Percentiles rank a stretch among this genome's conserved stretches.
phyloP scores from a whole-genome alignment of 2,113 vertebrate species.

The Panthera tigris region DNA sequence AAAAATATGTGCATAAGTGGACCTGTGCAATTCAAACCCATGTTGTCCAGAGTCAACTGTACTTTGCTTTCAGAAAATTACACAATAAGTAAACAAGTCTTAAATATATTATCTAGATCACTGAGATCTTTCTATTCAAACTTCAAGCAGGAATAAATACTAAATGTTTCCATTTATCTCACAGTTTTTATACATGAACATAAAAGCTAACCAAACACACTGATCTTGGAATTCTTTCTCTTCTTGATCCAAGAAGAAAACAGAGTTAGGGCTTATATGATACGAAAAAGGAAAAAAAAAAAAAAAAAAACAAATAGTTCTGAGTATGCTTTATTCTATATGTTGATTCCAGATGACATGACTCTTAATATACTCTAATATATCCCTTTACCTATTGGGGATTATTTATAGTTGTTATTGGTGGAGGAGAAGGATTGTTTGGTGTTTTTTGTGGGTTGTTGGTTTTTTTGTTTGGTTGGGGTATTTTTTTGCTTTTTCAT shows the following conservation, averaged over 20 bases:
- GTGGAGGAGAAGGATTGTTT: not conserved
- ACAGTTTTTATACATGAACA: not conserved
- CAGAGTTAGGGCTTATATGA: not conserved
- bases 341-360: not conserved
- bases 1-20: not conserved
- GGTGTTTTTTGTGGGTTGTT: not conserved
- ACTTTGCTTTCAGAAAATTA: slow-evolving; percentile 10
- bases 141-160: not conserved
- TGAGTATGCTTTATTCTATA: not conserved
- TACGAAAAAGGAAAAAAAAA: not conserved
- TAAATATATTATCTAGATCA: not conserved
- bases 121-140: not conserved
- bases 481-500: not conserved
- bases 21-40: not conserved
- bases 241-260: slow-evolving; percentile 31
- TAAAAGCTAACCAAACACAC: not conserved
- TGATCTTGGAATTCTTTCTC: not conserved
- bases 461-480: not conserved
- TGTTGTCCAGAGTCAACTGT: not conserved
- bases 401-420: not conserved
- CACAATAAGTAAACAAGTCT: not conserved
- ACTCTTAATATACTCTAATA: not conserved
- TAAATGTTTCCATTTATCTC: not conserved
- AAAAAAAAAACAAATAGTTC: not conserved
- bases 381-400: not conserved